Percentiles rank a stretch among this genome's conserved stretches.
Conservation (phyloP, 2,797 vertebrate genomes). For the Cheirogaleus major region DNA sequence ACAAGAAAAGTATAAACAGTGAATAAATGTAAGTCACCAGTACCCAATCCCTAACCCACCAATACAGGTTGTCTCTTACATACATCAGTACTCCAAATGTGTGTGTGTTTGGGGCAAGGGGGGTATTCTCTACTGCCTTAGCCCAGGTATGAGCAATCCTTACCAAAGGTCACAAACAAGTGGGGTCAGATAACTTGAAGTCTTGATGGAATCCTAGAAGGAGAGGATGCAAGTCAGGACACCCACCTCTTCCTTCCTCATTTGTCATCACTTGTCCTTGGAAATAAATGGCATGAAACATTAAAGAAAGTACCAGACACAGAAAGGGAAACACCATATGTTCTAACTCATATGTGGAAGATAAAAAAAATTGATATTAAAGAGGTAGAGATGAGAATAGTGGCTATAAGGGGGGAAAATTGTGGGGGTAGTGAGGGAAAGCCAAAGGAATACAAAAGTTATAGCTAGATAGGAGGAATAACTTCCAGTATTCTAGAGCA, state of each 20-base stretch:
- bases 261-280: neutral
- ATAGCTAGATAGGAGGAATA: neutral
- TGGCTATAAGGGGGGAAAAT: neutral
- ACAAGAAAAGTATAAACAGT: neutral
- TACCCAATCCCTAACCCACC: accelerated
- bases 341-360: neutral
- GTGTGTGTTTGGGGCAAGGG: accelerated
- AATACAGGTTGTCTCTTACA: neutral
- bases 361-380: neutral
- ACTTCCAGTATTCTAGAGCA: neutral
- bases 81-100: neutral
- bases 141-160: neutral
- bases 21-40: neutral
- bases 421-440: neutral
- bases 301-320: neutral
- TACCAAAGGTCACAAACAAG: neutral
- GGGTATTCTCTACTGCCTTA: neutral
- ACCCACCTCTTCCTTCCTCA: neutral
- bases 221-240: neutral
- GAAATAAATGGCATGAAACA: neutral
- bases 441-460: neutral
- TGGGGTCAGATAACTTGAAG: neutral
- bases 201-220: neutral
- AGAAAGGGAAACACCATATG: neutral
- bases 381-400: neutral